Percentiles rank a stretch among this genome's conserved stretches.
Conservation (phyloP, 2,888 invertebrate species). For the Acronicta aceris region DNA sequence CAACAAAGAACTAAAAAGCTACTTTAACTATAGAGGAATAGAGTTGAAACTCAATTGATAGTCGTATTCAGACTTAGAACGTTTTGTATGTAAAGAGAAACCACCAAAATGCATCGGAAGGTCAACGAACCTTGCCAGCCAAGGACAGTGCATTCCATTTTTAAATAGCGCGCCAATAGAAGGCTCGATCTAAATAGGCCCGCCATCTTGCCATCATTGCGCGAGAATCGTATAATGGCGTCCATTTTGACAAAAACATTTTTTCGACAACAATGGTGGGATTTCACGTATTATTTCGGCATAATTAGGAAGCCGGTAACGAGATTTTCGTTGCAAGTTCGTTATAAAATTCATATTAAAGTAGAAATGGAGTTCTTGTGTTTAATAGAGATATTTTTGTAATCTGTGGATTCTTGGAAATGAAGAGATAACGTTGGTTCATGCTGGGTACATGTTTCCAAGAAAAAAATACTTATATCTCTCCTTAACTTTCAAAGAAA, state of each 20-base stretch:
- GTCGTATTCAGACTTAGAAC: conserved; percentile 63
- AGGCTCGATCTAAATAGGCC: conserved; percentile 87
- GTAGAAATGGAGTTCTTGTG: conserved; percentile 43
- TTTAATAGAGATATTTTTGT: conserved; percentile 25
- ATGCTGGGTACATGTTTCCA: background rate
- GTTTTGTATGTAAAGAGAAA: conserved; percentile 73
- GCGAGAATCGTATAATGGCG: conserved; percentile 71
- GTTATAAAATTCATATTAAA: conserved; percentile 58
- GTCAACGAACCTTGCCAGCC: conserved; percentile 85
- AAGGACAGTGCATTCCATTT: conserved; percentile 89
- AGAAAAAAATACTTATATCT: conserved; percentile 1
- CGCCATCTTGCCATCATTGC: conserved; percentile 87
- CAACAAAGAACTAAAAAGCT: conserved; percentile 59
- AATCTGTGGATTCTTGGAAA: conserved; percentile 10
- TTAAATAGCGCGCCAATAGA: conserved; percentile 89
- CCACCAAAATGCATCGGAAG: conserved; percentile 89
- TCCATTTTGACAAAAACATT: conserved; percentile 73
- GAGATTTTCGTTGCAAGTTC: conserved; percentile 66
- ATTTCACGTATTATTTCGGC: conserved; percentile 80
- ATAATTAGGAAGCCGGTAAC: conserved; percentile 85
- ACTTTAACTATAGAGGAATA: conserved; percentile 62
- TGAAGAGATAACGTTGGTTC: background rate
- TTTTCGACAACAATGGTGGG: conserved; percentile 78
- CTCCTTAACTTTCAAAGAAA: background rate
- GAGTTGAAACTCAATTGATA: conserved; percentile 64